Base-by-base conservation (phyloP, 2,113 vertebrate genomes). In the Rhadina sibilatrix region DNA sequence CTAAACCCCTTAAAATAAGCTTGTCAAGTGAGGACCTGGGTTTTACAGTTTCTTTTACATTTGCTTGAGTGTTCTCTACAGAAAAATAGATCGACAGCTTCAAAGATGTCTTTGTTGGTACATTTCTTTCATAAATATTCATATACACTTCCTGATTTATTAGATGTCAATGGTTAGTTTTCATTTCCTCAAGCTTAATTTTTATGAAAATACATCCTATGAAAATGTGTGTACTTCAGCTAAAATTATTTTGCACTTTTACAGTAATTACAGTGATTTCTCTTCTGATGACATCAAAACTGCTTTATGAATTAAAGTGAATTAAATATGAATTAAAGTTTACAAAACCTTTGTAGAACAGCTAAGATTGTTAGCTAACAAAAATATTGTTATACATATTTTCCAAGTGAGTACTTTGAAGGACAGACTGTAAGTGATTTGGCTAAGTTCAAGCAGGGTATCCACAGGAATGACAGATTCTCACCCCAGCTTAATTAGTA, bases 51-150 rank as follows among this genome's bases (percentile, higher is more conserved):
- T 49, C 50, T 87, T 87, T 95, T 69, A 61, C 78, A 80, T 18
- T 85, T 93, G 24, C 21, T 38, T 91, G 38, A 30, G 22, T 93
- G 25, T 37, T 80, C 24, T 83, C 11, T 86, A 38, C 35, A 57
- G 12, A 83, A 50, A 69, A 78, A 83, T 33, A 46, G 46, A 78
- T 46, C 0, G 0, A 54, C 53, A 85, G 3, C 42, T 88, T 91
- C 75, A 90, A 80, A 86, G 46, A 37, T 70, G 80, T 72, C 66
- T 68, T 87, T 82, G 15, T 28, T 69, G 27, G 21, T 76, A 87
- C 22, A 37, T 87, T 96, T 94, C 61, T 44, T 20, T 65, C 71
- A 77, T 83, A 85, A 83, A 69, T 90, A 70, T 77, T 93, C 46
- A 42, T 74, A 38, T 72, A 47, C 3, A 23, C 22, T 70, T 56